Conservation (phyloP, 2,797 vertebrate species). For the Telmatherina bonti region DNA sequence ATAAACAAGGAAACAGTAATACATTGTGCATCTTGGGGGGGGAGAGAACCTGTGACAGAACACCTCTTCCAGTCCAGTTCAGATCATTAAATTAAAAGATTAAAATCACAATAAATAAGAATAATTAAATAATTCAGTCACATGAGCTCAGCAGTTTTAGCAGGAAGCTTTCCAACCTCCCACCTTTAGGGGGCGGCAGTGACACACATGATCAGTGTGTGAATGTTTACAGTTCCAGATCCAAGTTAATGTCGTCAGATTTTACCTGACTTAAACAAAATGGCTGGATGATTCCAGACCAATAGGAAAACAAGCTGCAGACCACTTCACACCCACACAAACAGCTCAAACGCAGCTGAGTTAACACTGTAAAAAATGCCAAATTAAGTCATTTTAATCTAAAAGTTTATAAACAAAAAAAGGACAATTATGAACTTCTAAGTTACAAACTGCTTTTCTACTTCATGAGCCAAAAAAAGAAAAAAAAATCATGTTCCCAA, state of each 20-base stretch:
- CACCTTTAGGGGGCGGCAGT: constrained; percentile 71
- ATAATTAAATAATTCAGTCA: too few species aligned
- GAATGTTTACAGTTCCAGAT: constrained; percentile 50
- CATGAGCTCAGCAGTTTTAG: constrained; percentile 4
- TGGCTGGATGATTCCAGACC: constrained; percentile 63
- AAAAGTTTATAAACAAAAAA: too few species aligned
- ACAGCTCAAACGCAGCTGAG: too few species aligned
- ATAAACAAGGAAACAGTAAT: not conserved
- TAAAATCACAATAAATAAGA: not conserved
- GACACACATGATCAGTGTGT: constrained; percentile 18
- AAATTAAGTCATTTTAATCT: not conserved
- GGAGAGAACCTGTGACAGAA: not conserved
- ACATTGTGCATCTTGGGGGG: not conserved
- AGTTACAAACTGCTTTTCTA: too few species aligned
- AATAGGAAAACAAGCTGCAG: constrained; percentile 27
- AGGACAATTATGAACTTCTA: too few species aligned
- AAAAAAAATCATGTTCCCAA: not conserved
- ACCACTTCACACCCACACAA: not conserved
- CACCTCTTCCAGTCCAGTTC: not conserved
- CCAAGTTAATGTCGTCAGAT: constrained; percentile 64
- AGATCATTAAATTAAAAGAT: not conserved
- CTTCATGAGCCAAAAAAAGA: not conserved
- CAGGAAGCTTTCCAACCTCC: constrained; percentile 64
- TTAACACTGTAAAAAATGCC: not conserved
- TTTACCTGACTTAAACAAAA: constrained; percentile 75